Base-by-base conservation (phyloP, 2,797 vertebrate genomes). In the Sebastes trivittatus region DNA sequence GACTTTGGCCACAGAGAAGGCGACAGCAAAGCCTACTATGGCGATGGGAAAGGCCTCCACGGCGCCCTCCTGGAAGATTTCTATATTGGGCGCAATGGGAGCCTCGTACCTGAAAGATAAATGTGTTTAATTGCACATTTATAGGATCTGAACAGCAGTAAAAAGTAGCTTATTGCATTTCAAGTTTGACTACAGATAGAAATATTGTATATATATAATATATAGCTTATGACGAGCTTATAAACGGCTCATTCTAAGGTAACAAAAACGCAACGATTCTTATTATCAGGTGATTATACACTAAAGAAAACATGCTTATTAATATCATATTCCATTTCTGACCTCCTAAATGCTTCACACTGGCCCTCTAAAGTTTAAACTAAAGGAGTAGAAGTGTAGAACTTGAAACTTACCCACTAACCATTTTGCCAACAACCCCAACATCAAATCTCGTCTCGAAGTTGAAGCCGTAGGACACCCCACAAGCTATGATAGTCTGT, bases 1-100 rank as follows among this genome's bases (percentile, higher is more conserved):
- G 63, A 98, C 96, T 74, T 98, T 98, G 77, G 97, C 97, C 52
- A 99, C 97, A 0, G 98, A 98, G 89, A 97, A 99, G 34, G 96
- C 97, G 9, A 99, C 95, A 4, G 96, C 95, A 86, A 99, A 99
- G 9, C 94, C 97, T 27, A 99, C 97, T 0, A 99, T 96, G 2
- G 96, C 97, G 0, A 98, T 94, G 49, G 97, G 95, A 67, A 99
- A 96, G 27, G 96, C 84, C 0, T 98, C 97, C 1, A 94, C 92
- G 0, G 95, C 87, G 5, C 94, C 95, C 0, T 92, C 79, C 87
- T 95, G 81, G 73, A 98, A 93, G 79, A 97, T 6, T 6, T 85
- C 27, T 2, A 87, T 0, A 18, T 92, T 89, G 5, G 97, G 97
- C 13, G 94, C 82, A 2, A 94, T 63, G 6, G 98, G 98, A 0